Base-by-base conservation (phyloP, 2,113 vertebrate species). In the Struthidea cinerea region DNA sequence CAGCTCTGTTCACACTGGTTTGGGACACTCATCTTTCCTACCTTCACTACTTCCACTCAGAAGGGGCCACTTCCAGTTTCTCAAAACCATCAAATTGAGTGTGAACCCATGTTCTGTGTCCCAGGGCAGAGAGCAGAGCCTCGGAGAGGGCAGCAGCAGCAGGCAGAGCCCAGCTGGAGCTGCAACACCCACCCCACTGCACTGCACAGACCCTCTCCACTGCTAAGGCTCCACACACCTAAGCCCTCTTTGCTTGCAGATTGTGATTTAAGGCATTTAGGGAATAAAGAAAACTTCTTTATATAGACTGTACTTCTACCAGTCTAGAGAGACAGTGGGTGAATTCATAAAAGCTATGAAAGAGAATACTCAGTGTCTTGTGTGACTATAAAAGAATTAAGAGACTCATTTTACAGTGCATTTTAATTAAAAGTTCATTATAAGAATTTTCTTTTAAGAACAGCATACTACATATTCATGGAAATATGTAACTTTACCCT, bases 371-470 rank as follows among this genome's bases (percentile, higher is more conserved):
- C 30, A 8, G 24, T 23, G 30, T 75, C 59, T 57, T 79, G n/a
- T 30, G 17, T 57, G 44, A 84, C 28, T 42, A 64, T 35, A 84
- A 95, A 96, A 61, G 67, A 96, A 93, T 93, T 76, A 90, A 47
- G 53, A 87, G 71, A 83, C 85, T 94, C 70, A 44, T 94, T 96
- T 96, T 96, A 96, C 95, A 96, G 89, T 95, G 96, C 91, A 90
- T 94, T 98, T 98, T 98, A 98, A 98, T 98, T 97, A 97, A 95
- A 97, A 97, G 83, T 95, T 95, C 94, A 77, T 89, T 96, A 71
- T 95, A 90, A 94, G 91, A 96, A 95, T 91, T 84, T 42, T 92
- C 69, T 85, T 81, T 95, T 93, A 96, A 97, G 89, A 97, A 87
- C 87, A 95, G 84, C 95, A 84, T 88, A 97, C 97, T 96, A 89